Percentiles rank a stretch among this genome's conserved stretches.
Conservation (phyloP, 1,140 invertebrate species). For the Drosophila pruinosa region DNA sequence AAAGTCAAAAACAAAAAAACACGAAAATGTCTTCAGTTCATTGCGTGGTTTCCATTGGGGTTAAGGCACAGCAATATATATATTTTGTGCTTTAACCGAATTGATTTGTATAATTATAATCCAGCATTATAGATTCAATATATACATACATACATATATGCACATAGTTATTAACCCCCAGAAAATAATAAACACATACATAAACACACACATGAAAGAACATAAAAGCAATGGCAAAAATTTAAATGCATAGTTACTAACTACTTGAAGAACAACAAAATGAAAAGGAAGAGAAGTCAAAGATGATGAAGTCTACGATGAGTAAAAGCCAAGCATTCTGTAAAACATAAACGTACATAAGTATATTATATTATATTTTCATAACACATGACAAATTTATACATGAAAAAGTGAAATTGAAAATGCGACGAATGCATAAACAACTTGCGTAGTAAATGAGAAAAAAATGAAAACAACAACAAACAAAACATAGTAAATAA, state of each 20-base stretch:
- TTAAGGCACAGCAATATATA: conserved; percentile 56
- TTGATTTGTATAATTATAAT: conserved; percentile 73
- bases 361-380: conserved; percentile 81
- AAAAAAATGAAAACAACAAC: conserved; percentile 57
- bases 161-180: conserved; percentile 43
- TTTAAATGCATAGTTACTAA: conserved; percentile 76
- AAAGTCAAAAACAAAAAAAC: conserved; percentile 1
- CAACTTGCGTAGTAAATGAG: conserved; percentile 78
- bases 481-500: conserved; percentile 73
- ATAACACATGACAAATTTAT: conserved; percentile 81
- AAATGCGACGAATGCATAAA: conserved; percentile 68
- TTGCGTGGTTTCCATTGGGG: conserved; percentile 68
- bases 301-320: conserved; percentile 10
- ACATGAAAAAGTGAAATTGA: conserved; percentile 59
- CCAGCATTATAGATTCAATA: conserved; percentile 35
- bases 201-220: conserved; percentile 14
- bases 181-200: conserved; percentile 15
- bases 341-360: conserved; percentile 79
- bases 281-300: neutral
- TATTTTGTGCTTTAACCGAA: conserved; percentile 66
- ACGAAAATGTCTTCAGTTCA: conserved; percentile 69
- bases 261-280: conserved; percentile 35
- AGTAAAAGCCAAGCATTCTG: conserved; percentile 72
- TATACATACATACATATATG: conserved; percentile 39
- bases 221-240: conserved; percentile 59